phyloP scores from a whole-genome alignment of 2,113 vertebrate species.

The Scartelaos histophorus region DNA sequence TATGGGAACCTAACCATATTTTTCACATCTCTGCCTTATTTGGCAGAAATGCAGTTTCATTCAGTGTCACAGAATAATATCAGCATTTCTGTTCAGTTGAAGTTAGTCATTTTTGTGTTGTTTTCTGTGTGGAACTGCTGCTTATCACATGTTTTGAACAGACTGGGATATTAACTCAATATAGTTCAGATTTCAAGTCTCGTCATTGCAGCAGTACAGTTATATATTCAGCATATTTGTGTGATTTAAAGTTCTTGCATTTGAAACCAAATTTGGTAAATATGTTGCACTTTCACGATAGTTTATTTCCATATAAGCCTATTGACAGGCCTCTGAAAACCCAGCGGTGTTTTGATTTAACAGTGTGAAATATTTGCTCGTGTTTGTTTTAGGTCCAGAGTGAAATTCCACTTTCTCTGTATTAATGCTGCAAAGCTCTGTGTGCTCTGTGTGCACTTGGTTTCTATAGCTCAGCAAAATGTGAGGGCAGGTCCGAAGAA shows the following conservation, averaged over 20 bases:
- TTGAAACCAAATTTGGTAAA: background rate
- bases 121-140: no score
- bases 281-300: background rate
- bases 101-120: no score
- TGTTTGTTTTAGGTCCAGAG: conserved; percentile 74
- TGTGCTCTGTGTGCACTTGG: conserved; percentile 69
- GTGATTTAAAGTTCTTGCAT: background rate
- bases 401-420: conserved; percentile 75
- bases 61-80: no score
- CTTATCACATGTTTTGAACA: no score
- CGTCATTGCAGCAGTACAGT: background rate
- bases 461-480: conserved; percentile 76
- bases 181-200: no score
- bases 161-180: no score
- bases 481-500: conserved; percentile 70
- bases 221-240: background rate
- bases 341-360: conserved; percentile 46
- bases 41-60: no score
- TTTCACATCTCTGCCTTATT: no score
- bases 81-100: no score
- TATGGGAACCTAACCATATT: no score
- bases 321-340: background rate
- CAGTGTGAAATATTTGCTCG: conserved; percentile 67
- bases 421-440: conserved; percentile 68
- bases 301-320: background rate